Evolutionary conservation across 2,888 invertebrate species (phyloP), one percentile per base, ranked within the genome.

Genomic region (Pomacea canaliculata): DNA sequence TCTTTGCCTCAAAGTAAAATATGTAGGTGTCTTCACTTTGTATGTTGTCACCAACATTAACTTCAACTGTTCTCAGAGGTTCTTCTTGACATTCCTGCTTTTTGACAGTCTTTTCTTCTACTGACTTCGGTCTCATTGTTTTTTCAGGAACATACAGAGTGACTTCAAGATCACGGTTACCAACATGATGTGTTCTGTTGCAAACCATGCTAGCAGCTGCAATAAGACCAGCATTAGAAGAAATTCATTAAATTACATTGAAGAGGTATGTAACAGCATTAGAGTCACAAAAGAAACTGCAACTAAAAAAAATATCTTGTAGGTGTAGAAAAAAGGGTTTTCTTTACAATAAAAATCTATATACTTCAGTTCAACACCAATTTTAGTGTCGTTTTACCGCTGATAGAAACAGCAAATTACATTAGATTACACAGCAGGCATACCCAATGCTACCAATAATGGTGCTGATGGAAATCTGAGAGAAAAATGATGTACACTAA

Each of bases 1-100:
- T 68, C 23, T 37, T 46, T 19, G 37, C 68, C 37, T 74, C 74
- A 49, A 74, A 74, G 63, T 74, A 74, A 23, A 48, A 59, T 10
- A 13, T 8, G 74, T 74, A 74, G 12, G 62, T 69, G 49, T 74
- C 74, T 16, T 63, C 62, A 18, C 49, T 62, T 62, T 74, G 37
- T n/a, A 69, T 37, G 7, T 48, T 16, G 46, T 27, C 23, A 37
- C 48, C 23, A 27, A 51, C 49, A 12, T 27, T 60, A 48, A 49
- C 62, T 9, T 18, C 13, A 59, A 74, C 62, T 23, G 68, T 59
- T 48, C 46, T 59, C 27, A 12, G 60, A 16, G 10, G 62, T 16
- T 56, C 68, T 27, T 69, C 74, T 48, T 74, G 60, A 10, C 49
- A 27, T 19, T 23, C 51, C 56, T 27, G 16, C 66, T 66, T 37